A percentile compares a stretch with the other conserved stretches of the same genome.
phyloP scores from a whole-genome alignment of 2,113 vertebrate genomes.

The Poeciliopsis occidentalis region DNA sequence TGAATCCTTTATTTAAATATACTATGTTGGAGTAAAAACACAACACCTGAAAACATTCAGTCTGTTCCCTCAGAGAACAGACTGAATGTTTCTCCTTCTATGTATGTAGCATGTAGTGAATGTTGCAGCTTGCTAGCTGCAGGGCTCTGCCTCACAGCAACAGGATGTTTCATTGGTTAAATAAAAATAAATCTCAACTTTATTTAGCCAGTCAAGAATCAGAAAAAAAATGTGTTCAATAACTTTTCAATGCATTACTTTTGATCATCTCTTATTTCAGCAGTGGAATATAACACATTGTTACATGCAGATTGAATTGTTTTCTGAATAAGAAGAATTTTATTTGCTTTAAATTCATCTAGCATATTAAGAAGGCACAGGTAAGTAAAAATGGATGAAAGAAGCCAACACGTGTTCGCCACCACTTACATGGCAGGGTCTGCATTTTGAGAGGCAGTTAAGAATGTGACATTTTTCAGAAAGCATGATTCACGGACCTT shows the following conservation, averaged over 20 bases:
- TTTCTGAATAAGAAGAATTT: not conserved
- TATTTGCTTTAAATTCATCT: conserved; percentile 1
- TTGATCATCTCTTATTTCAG: not conserved
- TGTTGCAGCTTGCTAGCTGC: not conserved
- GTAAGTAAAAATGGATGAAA: conserved; percentile 46
- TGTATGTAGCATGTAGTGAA: no score
- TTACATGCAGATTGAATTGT: not conserved
- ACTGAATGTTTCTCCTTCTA: conserved; percentile 3
- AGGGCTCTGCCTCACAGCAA: conserved; percentile 21
- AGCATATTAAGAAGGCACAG: conserved; percentile 14
- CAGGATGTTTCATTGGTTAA: conserved; percentile 23
- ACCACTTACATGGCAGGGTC: conserved; percentile 36
- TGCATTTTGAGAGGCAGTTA: conserved; percentile 58
- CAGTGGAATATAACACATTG: conserved; percentile 3
- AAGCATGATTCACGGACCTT: conserved; percentile 58
- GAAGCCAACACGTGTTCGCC: conserved; percentile 15
- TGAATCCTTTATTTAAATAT: no score
- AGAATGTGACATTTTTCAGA: conserved; percentile 71
- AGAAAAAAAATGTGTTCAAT: not conserved
- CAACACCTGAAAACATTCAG: not conserved
- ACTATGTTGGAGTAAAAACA: no score
- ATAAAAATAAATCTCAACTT: conserved; percentile 5
- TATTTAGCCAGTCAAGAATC: not conserved
- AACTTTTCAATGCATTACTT: conserved; percentile 1
- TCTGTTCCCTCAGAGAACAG: not conserved